Evolutionary conservation across 2,797 vertebrate species (phyloP).

Genomic region (Sylvilagus floridanus): DNA sequence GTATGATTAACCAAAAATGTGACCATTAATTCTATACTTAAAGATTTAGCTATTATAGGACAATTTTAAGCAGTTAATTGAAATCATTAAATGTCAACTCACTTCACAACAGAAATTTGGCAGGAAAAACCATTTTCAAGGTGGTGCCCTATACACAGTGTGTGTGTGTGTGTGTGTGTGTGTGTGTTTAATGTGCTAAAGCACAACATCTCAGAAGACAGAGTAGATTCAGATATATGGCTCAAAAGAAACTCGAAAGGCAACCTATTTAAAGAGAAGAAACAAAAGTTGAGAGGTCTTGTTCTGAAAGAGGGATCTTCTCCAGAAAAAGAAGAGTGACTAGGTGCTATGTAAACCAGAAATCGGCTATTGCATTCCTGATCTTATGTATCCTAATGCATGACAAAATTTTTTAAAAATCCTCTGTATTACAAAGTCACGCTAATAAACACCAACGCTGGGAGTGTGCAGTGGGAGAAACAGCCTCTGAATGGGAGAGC

Average conservation of each 20-base stretch:
- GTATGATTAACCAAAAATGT: neutral
- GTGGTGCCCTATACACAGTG: neutral
- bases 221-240: neutral
- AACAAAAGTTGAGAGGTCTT: neutral
- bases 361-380: slow-evolving; percentile 15
- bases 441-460: neutral
- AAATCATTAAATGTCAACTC: neutral
- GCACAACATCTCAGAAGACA: neutral
- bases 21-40: slow-evolving; percentile 14
- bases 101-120: neutral
- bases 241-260: slow-evolving; percentile 22
- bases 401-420: neutral
- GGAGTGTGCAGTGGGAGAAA: neutral
- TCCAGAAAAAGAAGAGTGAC: neutral
- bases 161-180: neutral
- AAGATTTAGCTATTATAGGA: neutral
- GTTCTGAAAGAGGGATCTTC: neutral
- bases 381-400: slow-evolving; percentile 10
- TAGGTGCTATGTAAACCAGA: neutral
- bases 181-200: neutral
- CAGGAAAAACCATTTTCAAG: neutral
- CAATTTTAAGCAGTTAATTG: neutral
- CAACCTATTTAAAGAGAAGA: slow-evolving; percentile 5
- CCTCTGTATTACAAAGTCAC: neutral
- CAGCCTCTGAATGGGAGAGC: neutral